Base-by-base conservation (phyloP, 2,113 vertebrate species). In the Diadophis punctatus region DNA sequence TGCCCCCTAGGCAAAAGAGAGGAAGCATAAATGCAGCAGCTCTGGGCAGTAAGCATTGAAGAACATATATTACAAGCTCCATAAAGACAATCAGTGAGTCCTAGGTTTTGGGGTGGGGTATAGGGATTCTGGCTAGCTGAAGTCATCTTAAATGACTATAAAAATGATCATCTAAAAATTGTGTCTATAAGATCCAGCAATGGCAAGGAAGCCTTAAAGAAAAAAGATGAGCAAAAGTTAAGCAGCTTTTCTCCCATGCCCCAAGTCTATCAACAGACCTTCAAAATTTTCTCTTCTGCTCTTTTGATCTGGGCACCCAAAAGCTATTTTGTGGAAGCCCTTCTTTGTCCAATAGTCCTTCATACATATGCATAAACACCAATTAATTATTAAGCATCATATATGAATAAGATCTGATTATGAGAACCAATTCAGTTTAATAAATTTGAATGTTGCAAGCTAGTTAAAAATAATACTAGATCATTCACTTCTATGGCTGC, bases 51-150 rank as follows among this genome's bases (percentile, higher is more conserved):
- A 53, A 92, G 43, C 25, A 52, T 4, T 74, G 91, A 92, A 92
- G 91, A 92, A 8, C 86, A 74, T 53, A 92, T 16, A 63, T 53
- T 74, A 88, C 34, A 92, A 92, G 86, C 60, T 92, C 27, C 86
- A 88, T 80, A 88, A 88, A 74, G 48, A 92, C 60, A 8, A 85
- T 88, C 14, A 53, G 91, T 80, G 51, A 88, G 58, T 88, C 39
- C 49, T 74, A 74, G 34, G 30, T 88, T 63, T 68, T 68, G 48
- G 9, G 18, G 9, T 88, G 8, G 9, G 53, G 22, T 4, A 12
- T 55, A 56, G 55, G 46, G 27, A 4, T 8, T 27, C 27, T 89
- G 46, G 1, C 48, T 12, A 30, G 10, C 48, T 27, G 43, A 51
- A 49, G 48, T 25, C 10, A 49, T 30, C 25, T 51, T 86, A 49